Base-by-base conservation (phyloP, 2,113 vertebrate genomes). In the Blennius ocellaris region DNA sequence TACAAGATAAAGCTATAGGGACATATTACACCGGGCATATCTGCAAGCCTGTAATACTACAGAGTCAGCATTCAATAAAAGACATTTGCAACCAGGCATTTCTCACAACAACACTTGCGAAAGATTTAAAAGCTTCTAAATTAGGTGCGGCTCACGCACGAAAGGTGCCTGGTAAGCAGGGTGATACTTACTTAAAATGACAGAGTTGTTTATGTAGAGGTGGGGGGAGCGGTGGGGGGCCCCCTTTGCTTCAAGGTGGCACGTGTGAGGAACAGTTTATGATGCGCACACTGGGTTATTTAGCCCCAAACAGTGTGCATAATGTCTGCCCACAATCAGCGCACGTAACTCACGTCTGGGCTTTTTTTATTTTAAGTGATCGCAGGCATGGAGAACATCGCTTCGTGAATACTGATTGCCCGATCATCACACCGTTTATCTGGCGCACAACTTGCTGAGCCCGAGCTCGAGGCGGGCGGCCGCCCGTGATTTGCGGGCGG, bases 41-140 rank as follows among this genome's bases (percentile, higher is more conserved):
- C 92, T 93, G 89, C 92, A 92, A 91, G 92, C 84, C 89, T 88
- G 90, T 93, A 95, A 95, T 94, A 95, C 87, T 74, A 93, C 92
- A 84, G 93, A 93, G 92, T 95, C 93, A 94, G 94, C 93, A 93
- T 93, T 94, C 93, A 94, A 94, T 94, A 92, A 94, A 94, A 94
- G 92, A 94, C 92, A 93, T 95, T 94, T 95, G 93, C 94, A 95
- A 94, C 90, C 92, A 83, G 92, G 93, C 93, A 88, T 92, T 93
- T 94, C 93, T 93, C 91, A 87, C 87, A 87, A 94, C 93, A 93
- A 92, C 89, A 91, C 87, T 90, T 90, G 91, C 75, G 50, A 89
- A 91, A 95, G 94, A 95, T 95, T 95, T 95, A 95, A 94, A 95
- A 92, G 94, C 91, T 89, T 90, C 93, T 93, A 94, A 94, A 95